Conservation (phyloP, 2,113 vertebrate species). For the Bos javanicus region DNA sequence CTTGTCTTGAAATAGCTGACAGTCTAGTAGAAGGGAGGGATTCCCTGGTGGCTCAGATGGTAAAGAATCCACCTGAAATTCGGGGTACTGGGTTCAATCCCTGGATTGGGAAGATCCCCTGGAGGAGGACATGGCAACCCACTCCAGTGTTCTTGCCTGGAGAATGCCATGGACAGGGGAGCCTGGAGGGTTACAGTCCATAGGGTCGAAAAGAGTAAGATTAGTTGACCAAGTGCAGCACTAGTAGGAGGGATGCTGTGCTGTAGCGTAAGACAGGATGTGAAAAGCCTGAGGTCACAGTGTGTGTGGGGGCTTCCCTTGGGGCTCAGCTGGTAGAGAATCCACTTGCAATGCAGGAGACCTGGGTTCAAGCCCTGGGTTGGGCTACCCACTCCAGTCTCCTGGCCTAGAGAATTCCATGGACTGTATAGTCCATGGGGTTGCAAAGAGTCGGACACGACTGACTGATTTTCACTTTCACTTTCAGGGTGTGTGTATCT, state of each 20-base stretch:
- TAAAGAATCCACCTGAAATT: not conserved
- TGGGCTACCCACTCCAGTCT: not conserved
- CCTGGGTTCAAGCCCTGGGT: not conserved
- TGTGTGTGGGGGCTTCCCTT: not conserved
- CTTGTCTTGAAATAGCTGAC: not conserved
- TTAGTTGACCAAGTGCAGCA: not conserved
- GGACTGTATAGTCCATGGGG: not conserved
- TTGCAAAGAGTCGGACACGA: not conserved
- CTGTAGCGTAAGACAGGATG: not conserved
- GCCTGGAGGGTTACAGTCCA: not conserved
- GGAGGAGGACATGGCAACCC: not conserved
- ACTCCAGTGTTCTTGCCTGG: not conserved
- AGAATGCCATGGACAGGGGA: not conserved
- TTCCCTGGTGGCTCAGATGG: not conserved
- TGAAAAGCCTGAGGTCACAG: not conserved
- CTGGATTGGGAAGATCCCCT: not conserved
- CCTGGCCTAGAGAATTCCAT: not conserved
- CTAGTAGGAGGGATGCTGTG: fast-evolving
- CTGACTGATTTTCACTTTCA: not conserved
- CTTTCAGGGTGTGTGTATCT: not conserved
- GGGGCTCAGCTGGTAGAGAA: not conserved
- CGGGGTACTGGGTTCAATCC: not conserved
- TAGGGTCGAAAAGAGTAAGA: not conserved
- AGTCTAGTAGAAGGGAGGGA: not conserved
- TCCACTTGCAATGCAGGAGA: not conserved